These are phyloP conservation scores for Blastomussa wellsi DNA, from an alignment of 92 coral and sea anemone species.

Conservation along the genomic window DNA sequence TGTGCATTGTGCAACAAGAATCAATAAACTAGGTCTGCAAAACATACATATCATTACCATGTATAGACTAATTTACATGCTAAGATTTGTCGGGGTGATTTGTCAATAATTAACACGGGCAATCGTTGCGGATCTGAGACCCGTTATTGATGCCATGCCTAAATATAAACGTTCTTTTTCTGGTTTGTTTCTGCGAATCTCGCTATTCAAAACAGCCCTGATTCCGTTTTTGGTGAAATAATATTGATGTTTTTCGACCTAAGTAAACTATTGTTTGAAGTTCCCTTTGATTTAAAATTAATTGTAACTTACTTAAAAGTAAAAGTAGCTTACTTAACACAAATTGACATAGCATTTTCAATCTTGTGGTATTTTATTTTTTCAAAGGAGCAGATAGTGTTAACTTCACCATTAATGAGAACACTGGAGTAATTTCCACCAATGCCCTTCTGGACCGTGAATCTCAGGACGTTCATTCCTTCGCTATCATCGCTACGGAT, in stretches of 20 bases:
- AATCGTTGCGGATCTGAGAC: too few species aligned
- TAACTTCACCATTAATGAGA: slow-evolving; percentile 57
- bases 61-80: too few species aligned
- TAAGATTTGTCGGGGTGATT: too few species aligned
- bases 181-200: too few species aligned
- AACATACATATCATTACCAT: background rate
- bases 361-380: background rate
- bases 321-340: too few species aligned
- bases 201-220: too few species aligned
- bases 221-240: too few species aligned
- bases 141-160: too few species aligned
- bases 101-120: too few species aligned
- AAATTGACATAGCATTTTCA: background rate
- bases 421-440: slow-evolving; percentile 65
- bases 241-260: background rate
- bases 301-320: too few species aligned
- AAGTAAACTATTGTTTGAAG: background rate
- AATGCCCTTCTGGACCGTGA: slow-evolving; percentile 56
- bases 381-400: slow-evolving; percentile 59
- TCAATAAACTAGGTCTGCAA: background rate
- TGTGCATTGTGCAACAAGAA: background rate
- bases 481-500: slow-evolving; percentile 62
- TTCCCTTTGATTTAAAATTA: background rate
- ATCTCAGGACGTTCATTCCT: slow-evolving; percentile 44
- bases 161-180: too few species aligned